phyloP scores from a whole-genome alignment of 2,113 vertebrate species.

The Hypanus sabinus region DNA sequence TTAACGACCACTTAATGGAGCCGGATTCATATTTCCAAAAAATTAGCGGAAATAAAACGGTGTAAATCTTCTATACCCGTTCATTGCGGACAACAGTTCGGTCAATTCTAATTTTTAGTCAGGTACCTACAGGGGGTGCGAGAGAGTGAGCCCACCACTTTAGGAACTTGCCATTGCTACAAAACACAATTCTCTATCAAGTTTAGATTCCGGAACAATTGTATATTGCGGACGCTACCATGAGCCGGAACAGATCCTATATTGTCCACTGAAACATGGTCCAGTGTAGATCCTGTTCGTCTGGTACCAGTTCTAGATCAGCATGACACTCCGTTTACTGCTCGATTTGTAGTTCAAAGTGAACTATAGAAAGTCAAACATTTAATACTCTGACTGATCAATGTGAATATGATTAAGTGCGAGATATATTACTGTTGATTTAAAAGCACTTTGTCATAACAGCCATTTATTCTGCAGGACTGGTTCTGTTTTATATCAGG shows the following conservation, averaged over 20 bases:
- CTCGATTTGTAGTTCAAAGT: neutral
- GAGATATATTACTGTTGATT: neutral
- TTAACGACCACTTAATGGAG: neutral
- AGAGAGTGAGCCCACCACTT: neutral
- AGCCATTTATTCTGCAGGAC: neutral
- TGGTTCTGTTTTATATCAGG: neutral
- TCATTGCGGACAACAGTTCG: neutral
- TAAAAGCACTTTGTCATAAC: neutral
- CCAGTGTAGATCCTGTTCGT: neutral
- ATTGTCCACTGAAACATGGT: neutral
- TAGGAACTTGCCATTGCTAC: neutral
- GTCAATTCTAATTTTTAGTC: neutral
- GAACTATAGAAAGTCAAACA: neutral
- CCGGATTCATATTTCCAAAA: neutral
- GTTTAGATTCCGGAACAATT: neutral
- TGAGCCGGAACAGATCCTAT: neutral
- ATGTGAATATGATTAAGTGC: neutral
- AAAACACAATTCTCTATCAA: neutral
- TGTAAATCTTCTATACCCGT: neutral
- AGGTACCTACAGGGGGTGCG: neutral
- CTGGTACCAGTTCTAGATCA: neutral
- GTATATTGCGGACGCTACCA: too few relatives aligned
- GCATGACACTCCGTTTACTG: neutral
- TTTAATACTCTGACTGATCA: neutral
- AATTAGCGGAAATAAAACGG: too few relatives aligned